Percentiles rank a stretch among this genome's conserved stretches.
Conservation (phyloP, 2,888 invertebrate species). For the Dynastes hyllus region DNA sequence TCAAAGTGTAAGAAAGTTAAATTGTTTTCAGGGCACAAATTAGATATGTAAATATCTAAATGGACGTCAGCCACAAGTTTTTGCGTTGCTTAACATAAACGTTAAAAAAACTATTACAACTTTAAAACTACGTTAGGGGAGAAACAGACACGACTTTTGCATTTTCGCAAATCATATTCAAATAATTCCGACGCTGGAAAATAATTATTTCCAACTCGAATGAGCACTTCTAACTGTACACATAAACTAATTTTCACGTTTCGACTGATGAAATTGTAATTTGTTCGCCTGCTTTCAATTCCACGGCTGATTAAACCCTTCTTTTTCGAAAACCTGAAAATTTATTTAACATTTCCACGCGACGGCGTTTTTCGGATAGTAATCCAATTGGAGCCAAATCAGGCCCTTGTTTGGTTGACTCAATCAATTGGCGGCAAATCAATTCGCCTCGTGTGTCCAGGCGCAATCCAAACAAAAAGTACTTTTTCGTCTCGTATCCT, state of each 20-base stretch:
- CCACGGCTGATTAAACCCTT: not conserved
- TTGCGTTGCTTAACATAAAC: not conserved
- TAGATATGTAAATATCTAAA: constrained; percentile 28
- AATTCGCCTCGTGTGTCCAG: constrained; percentile 19
- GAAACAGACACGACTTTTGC: too few relatives aligned
- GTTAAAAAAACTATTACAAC: not conserved
- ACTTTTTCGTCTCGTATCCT: not conserved
- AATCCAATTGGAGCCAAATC: constrained; percentile 22
- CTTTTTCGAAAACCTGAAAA: not conserved
- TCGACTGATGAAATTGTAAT: too few relatives aligned
- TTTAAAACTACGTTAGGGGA: too few relatives aligned
- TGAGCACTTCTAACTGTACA: too few relatives aligned
- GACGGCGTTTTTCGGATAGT: not conserved
- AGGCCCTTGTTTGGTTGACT: constrained; percentile 16
- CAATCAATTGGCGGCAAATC: constrained; percentile 27
- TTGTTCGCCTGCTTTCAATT: not conserved
- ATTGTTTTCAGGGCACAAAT: constrained; percentile 24
- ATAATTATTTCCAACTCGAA: too few relatives aligned
- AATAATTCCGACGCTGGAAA: too few relatives aligned
- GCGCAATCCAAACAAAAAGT: constrained; percentile 3
- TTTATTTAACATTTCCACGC: constrained; percentile 18
- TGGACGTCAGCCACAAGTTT: not conserved
- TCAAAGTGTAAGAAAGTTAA: constrained; percentile 26
- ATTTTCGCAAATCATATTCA: too few relatives aligned
- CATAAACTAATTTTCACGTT: too few relatives aligned